Conservation (phyloP, 2,888 invertebrate genomes). For the Leucophora obtusa region DNA sequence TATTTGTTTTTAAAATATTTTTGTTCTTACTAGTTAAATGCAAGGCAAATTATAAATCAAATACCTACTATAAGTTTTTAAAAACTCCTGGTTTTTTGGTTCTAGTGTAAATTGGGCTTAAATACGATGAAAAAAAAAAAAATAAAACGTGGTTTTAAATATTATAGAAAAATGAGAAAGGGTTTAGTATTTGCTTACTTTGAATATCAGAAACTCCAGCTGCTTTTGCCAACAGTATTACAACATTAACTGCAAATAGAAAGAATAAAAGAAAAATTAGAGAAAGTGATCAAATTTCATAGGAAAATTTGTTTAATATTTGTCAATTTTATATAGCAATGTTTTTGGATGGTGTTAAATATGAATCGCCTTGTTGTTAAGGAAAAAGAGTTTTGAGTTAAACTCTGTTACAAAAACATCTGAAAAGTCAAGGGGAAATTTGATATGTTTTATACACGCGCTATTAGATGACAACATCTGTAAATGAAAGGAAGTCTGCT, state of each 20-base stretch:
- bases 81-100: no score
- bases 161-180: not conserved
- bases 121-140: not conserved
- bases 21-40: no score
- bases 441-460: not conserved
- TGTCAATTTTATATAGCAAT: not conserved
- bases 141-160: not conserved
- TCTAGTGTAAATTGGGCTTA: no score
- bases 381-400: slow-evolving; percentile 1
- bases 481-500: not conserved
- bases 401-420: not conserved
- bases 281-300: slow-evolving; percentile 3
- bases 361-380: not conserved
- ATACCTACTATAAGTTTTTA: no score
- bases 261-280: not conserved
- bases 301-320: not conserved
- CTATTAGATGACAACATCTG: slow-evolving; percentile 5
- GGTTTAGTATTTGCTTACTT: not conserved
- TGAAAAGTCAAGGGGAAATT: not conserved
- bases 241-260: not conserved
- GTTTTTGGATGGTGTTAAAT: not conserved
- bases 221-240: not conserved
- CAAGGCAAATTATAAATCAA: no score
- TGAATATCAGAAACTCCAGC: not conserved
- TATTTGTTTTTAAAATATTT: no score